These are phyloP conservation scores for Drosophila cardini DNA, from an alignment of 1,140 invertebrate species.

Conservation along the genomic window DNA sequence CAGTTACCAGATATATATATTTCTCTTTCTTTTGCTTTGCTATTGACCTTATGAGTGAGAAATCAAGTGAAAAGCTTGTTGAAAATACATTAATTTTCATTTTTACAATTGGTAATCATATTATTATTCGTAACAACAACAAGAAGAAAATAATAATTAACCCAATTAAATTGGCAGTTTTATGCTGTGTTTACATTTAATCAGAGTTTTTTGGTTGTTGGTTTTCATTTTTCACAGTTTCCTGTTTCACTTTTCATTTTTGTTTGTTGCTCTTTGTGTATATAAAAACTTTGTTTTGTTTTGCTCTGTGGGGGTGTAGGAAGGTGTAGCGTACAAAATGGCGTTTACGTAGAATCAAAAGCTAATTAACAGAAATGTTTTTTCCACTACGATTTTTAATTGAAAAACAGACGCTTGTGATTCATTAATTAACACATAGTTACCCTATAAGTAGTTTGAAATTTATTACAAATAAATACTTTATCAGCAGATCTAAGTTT, in stretches of 20 bases:
- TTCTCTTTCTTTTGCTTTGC: neutral
- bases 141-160: constrained; percentile 28
- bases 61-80: constrained; percentile 12
- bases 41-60: constrained; percentile 27
- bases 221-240: constrained; percentile 16
- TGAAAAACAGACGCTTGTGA: neutral
- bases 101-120: constrained; percentile 21
- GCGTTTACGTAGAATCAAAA: constrained; percentile 18
- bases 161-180: constrained; percentile 42
- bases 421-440: neutral
- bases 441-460: neutral
- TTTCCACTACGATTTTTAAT: constrained; percentile 28
- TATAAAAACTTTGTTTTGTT: constrained; percentile 27
- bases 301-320: neutral
- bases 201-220: constrained; percentile 30
- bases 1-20: neutral
- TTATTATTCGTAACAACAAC: constrained; percentile 23
- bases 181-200: constrained; percentile 44
- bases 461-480: too few relatives aligned
- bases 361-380: constrained; percentile 36
- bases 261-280: constrained; percentile 23
- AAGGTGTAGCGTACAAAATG: neutral
- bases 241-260: constrained; percentile 44
- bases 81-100: constrained; percentile 31
- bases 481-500: neutral